Evolutionary conservation across 1,140 invertebrate species (phyloP), one percentile per base, ranked within the genome.

Genomic region (Drosophila triauraria): DNA sequence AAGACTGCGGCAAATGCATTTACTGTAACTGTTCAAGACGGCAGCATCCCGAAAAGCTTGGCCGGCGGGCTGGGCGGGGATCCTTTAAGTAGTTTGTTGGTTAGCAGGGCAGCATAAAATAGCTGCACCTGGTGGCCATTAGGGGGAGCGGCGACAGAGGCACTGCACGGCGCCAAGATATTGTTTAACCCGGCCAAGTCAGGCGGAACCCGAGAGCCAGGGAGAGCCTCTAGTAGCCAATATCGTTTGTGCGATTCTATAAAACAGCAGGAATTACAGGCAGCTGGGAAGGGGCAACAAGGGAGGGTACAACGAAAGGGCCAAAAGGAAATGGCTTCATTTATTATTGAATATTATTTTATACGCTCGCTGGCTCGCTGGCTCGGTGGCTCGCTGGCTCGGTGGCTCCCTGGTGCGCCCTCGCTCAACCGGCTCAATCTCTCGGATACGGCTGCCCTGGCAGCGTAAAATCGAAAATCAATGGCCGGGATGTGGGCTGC

Each of bases 321-420:
- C 50, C 59, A 61, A 75, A 86, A 81, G 85, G 81, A 90, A 90
- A 90, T 90, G 86, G 81, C 85, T 90, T 90, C 85, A 90, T 90
- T 85, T 85, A 90, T 90, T 90, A 90, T 90, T 88, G 86, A 90
- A 90, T 91, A 90, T 90, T 90, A 87, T 87, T 87, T 87, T 88
- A 88, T 87, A 88, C 85, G 84, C 84, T 80, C 80, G 76, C 80
- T 77, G 63, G 44, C 57, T 61, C 20, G 20, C 20, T 20, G 20
- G 20, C 20, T 20, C 20, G 20, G 20, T 20, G 40, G 32, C 51
- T 54, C 51, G 32, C 57, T 35, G 69, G 51, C 20, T 20, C 20
- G 20, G 20, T 20, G 40, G 32, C 51, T 54, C 51, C 51, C 57
- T 35, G 69, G 51, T 54, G 51, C 32, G 51, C 51, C 30, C 50